Conservation (phyloP, 2,888 invertebrate genomes). For the Crocallis elinguaria region DNA sequence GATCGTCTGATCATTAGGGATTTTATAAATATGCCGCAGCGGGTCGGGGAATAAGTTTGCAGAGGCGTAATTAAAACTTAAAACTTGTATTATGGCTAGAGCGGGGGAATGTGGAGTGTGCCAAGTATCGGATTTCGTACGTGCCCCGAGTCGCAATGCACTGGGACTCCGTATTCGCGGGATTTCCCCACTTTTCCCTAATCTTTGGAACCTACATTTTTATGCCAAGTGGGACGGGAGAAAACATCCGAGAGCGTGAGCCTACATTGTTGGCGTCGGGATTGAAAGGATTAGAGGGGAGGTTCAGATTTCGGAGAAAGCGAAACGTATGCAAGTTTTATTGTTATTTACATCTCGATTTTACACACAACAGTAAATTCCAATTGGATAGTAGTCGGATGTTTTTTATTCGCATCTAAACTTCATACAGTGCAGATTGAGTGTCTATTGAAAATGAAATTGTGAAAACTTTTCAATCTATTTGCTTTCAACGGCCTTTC, state of each 20-base stretch:
- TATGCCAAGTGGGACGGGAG: constrained; percentile 36
- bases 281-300: constrained; percentile 7
- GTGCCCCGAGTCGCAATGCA: constrained; percentile 71
- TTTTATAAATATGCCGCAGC: constrained; percentile 48
- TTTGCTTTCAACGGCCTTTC: constrained; percentile 3
- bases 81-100: constrained; percentile 71
- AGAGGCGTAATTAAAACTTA: constrained; percentile 79
- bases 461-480: constrained; percentile 17
- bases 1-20: constrained; percentile 44
- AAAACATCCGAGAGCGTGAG: constrained; percentile 11
- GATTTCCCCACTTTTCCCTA: constrained; percentile 49
- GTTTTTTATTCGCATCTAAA: constrained; percentile 3
- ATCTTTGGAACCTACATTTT: constrained; percentile 46
- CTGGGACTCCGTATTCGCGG: constrained; percentile 41
- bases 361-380: constrained; percentile 10
- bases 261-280: constrained; percentile 12
- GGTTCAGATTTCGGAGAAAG: neutral
- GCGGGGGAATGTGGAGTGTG: constrained; percentile 69
- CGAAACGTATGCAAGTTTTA: constrained; percentile 1
- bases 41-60: constrained; percentile 55
- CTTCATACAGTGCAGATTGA: constrained; percentile 3
- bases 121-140: constrained; percentile 80
- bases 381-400: constrained; percentile 3
- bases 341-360: constrained; percentile 11
- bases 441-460: constrained; percentile 18